Conservation (phyloP, 2,888 invertebrate species). For the Charanyca ferruginea region DNA sequence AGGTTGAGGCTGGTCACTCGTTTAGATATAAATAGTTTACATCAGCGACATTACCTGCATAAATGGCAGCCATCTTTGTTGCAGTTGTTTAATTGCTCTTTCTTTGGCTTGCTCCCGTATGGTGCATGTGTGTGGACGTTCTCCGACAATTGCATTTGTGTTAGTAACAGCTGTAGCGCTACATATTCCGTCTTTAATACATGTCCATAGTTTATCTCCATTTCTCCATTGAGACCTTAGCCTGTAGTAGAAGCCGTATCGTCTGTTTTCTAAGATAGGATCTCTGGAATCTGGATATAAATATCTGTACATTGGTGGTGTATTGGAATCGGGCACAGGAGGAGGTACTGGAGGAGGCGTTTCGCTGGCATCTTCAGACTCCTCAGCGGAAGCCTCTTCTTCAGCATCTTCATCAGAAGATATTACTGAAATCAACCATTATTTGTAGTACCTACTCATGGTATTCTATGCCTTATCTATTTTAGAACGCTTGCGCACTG, state of each 20-base stretch:
- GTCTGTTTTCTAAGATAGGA: background rate
- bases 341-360: too few species aligned
- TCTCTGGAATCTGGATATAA: background rate
- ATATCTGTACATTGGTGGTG: too few species aligned
- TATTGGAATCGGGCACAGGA: too few species aligned
- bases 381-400: too few species aligned
- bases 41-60: slow-evolving; percentile 35
- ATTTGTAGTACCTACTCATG: slow-evolving; percentile 11
- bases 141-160: background rate
- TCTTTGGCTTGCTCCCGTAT: background rate
- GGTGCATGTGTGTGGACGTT: slow-evolving; percentile 12
- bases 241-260: background rate
- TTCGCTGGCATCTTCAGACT: too few species aligned
- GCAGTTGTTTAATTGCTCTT: slow-evolving; percentile 2
- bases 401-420: background rate
- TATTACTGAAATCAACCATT: slow-evolving; percentile 19
- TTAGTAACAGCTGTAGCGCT: background rate
- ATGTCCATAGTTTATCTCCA: slow-evolving; percentile 25
- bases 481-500: background rate
- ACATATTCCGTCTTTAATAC: slow-evolving; percentile 18
- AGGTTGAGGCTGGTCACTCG: too few species aligned
- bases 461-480: background rate
- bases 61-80: slow-evolving; percentile 36
- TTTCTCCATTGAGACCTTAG: background rate
- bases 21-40: slow-evolving; percentile 17